These are phyloP conservation scores for Mormoops blainvillei DNA, from an alignment of 2,113 vertebrate species.

Conservation along the genomic window DNA sequence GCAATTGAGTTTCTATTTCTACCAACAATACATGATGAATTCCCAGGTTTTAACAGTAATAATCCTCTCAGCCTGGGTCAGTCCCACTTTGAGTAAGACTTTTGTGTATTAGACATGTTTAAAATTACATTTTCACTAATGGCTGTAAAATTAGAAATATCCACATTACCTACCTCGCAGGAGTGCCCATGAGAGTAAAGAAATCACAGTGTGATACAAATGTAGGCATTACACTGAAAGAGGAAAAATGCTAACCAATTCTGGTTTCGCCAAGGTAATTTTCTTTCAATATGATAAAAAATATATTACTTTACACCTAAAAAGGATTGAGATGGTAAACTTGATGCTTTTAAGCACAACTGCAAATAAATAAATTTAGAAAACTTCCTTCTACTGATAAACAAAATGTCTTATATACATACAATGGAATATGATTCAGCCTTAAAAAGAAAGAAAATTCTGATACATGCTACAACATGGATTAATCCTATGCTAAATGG, in stretches of 20 bases:
- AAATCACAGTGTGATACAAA: conserved; percentile 11
- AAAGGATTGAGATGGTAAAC: not conserved
- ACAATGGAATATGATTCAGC: not conserved
- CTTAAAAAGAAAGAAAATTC: conserved; percentile 20
- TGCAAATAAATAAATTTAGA: not conserved
- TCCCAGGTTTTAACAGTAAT: not conserved
- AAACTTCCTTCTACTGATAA: not conserved
- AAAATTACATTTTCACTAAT: conserved; percentile 25
- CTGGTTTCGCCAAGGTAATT: not conserved
- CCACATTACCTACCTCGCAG: not conserved
- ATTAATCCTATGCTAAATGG: not conserved
- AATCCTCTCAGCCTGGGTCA: not conserved
- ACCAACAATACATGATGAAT: not conserved
- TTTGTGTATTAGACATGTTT: not conserved
- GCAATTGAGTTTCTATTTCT: not conserved
- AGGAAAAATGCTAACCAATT: conserved; percentile 16
- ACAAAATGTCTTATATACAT: not conserved
- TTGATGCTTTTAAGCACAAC: not conserved
- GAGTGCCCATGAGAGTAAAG: not conserved
- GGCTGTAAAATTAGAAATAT: not conserved
- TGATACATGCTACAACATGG: not conserved
- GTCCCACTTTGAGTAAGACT: not conserved
- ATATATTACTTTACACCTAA: not conserved
- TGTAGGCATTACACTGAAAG: not conserved
- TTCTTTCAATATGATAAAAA: conserved; percentile 6